These are phyloP conservation scores for Coranthus polyacanthus DNA, from an alignment of 2,797 vertebrate genomes.

Conservation along the genomic window DNA sequence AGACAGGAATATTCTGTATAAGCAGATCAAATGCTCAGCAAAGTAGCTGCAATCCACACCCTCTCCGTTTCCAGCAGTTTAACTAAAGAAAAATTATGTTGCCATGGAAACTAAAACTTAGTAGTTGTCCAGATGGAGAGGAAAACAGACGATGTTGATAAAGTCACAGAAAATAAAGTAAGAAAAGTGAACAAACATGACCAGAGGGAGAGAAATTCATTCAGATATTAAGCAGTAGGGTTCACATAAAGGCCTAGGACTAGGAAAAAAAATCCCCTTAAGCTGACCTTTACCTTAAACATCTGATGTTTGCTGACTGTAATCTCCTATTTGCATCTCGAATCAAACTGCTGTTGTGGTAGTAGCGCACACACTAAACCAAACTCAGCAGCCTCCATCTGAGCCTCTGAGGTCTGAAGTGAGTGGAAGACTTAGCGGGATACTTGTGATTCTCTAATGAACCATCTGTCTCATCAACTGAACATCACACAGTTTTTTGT, in stretches of 20 bases:
- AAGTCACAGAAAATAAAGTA: slow-evolving; percentile 26
- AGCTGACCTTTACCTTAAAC: slow-evolving; percentile 30
- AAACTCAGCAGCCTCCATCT: slow-evolving; percentile 39
- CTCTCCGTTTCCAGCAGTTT: slow-evolving; percentile 38
- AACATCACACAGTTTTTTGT: slow-evolving; percentile 54
- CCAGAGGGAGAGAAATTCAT: not conserved
- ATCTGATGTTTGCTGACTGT: slow-evolving; percentile 21
- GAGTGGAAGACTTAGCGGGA: slow-evolving; percentile 67
- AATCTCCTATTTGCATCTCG: slow-evolving; percentile 26
- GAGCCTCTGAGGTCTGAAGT: slow-evolving; percentile 45
- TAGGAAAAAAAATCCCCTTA: not conserved
- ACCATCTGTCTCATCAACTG: slow-evolving; percentile 79
- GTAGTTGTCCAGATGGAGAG: slow-evolving; percentile 42
- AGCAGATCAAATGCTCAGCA: slow-evolving; percentile 46
- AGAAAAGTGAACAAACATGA: slow-evolving; percentile 1
- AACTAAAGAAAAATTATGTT: slow-evolving; percentile 53
- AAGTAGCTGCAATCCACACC: slow-evolving; percentile 39
- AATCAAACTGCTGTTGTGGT: slow-evolving; percentile 21
- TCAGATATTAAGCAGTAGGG: not conserved
- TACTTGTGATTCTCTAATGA: slow-evolving; percentile 80
- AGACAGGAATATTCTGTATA: slow-evolving; percentile 23
- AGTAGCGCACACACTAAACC: slow-evolving; percentile 15
- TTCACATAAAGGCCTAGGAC: not conserved
- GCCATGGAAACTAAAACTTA: slow-evolving; percentile 75
- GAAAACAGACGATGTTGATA: slow-evolving; percentile 44